Percentiles rank a stretch among this genome's conserved stretches.
Conservation (phyloP, 2,113 vertebrate genomes). For the Poecile atricapillus region DNA sequence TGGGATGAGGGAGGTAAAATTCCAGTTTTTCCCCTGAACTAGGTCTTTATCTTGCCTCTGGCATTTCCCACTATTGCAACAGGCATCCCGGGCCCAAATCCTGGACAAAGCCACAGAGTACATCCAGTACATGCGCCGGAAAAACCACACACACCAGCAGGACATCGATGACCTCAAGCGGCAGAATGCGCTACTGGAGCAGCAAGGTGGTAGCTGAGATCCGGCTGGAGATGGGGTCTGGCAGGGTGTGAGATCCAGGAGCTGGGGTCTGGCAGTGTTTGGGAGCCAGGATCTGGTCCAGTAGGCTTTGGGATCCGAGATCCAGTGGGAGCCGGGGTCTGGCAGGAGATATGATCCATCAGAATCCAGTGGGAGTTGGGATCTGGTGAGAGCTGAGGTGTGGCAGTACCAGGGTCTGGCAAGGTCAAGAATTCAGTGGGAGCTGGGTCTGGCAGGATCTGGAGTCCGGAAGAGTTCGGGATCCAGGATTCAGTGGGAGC, state of each 20-base stretch:
- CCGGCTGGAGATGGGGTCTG: background rate
- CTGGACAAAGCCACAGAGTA: constrained; percentile 99
- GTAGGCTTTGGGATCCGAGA: background rate
- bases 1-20: background rate
- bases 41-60: constrained; percentile 75
- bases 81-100: constrained; percentile 98
- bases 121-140: constrained; percentile 97
- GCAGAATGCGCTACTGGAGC: constrained; percentile 92
- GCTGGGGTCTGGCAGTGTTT: background rate
- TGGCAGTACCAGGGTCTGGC: background rate
- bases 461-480: accelerated
- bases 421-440: background rate
- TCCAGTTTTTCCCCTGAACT: background rate
- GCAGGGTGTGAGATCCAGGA: background rate
- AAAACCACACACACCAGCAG: constrained; percentile 98
- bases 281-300: background rate
- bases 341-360: background rate
- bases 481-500: background rate
- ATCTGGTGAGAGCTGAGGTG: background rate
- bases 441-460: background rate
- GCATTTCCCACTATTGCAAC: constrained; percentile 76
- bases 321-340: no score
- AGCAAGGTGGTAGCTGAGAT: constrained; percentile 80
- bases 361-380: background rate
- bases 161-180: constrained; percentile 95